These are phyloP conservation scores for Taenaris catops DNA, from an alignment of 2,888 invertebrate species.

Conservation along the genomic window DNA sequence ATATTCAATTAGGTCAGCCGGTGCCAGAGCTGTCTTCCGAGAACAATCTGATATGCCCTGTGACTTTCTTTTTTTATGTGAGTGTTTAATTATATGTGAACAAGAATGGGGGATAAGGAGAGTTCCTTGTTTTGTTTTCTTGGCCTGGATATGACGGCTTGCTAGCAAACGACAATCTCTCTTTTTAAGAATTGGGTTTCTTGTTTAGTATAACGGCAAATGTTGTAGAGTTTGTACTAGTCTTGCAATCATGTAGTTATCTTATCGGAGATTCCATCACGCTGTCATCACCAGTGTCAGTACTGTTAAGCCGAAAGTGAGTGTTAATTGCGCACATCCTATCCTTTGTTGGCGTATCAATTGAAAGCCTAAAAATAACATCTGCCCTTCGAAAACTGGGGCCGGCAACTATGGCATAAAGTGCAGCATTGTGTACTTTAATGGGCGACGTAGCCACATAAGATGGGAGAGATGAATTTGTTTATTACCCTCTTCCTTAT, in stretches of 20 bases:
- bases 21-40: slow-evolving; percentile 63
- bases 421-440: slow-evolving; percentile 78
- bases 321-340: slow-evolving; percentile 75
- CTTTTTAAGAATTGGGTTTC: no score
- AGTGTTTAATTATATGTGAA: slow-evolving; percentile 64
- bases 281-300: slow-evolving; percentile 20
- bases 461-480: slow-evolving; percentile 78
- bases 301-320: slow-evolving; percentile 45
- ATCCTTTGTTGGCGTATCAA: slow-evolving; percentile 72
- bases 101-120: slow-evolving; percentile 50
- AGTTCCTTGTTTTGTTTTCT: slow-evolving; percentile 32
- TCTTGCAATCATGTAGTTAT: no score
- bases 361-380: slow-evolving; percentile 72
- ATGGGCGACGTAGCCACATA: slow-evolving; percentile 68
- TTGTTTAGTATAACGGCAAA: no score
- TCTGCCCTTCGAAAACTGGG: slow-evolving; percentile 54
- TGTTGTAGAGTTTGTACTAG: no score
- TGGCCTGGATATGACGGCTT: slow-evolving; percentile 6
- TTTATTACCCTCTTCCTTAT: slow-evolving; percentile 80
- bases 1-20: slow-evolving; percentile 77
- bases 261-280: slow-evolving; percentile 19
- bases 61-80: slow-evolving; percentile 65
- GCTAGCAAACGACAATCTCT: no score
- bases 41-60: slow-evolving; percentile 69
- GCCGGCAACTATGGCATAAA: slow-evolving; percentile 57